These are phyloP conservation scores for Aporophyla lueneburgensis DNA, from an alignment of 2,888 invertebrate genomes.

Conservation along the genomic window DNA sequence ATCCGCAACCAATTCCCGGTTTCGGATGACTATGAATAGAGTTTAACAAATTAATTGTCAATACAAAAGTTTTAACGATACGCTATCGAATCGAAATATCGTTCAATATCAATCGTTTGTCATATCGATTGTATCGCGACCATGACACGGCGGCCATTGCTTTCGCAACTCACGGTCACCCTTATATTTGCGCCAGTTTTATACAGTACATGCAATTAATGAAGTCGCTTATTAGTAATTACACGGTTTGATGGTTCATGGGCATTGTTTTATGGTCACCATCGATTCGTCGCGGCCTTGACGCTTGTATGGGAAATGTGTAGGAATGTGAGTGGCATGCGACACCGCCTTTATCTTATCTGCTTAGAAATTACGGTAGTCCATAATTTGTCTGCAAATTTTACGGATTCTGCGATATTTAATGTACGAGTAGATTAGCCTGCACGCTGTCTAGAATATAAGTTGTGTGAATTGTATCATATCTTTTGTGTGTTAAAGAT, in stretches of 20 bases:
- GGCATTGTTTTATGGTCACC: constrained; percentile 60
- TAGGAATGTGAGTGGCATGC: constrained; percentile 48
- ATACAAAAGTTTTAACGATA: constrained; percentile 41
- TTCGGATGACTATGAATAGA: constrained; percentile 26
- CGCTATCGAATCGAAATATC: constrained; percentile 63
- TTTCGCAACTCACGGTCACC: constrained; percentile 84
- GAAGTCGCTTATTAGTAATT: constrained; percentile 66
- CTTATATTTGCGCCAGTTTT: constrained; percentile 74
- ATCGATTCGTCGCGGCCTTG: constrained; percentile 54
- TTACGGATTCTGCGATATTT: constrained; percentile 23
- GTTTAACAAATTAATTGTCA: constrained; percentile 44
- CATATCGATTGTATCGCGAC: constrained; percentile 71
- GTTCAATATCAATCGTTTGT: constrained; percentile 65
- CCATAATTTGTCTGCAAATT: constrained; percentile 22
- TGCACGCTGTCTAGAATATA: not conserved
- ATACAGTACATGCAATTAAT: constrained; percentile 66
- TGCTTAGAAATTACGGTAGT: constrained; percentile 3
- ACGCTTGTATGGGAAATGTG: constrained; percentile 43
- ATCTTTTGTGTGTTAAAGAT: not conserved
- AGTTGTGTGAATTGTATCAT: not conserved
- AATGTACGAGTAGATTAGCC: not conserved
- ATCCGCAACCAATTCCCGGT: constrained; percentile 26
- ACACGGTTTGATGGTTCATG: constrained; percentile 56
- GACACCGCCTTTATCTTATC: constrained; percentile 42
- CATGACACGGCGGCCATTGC: constrained; percentile 83